These are phyloP conservation scores for Brachionus calyciflorus DNA, from an alignment of 1,140 invertebrate genomes.

Conservation along the genomic window DNA sequence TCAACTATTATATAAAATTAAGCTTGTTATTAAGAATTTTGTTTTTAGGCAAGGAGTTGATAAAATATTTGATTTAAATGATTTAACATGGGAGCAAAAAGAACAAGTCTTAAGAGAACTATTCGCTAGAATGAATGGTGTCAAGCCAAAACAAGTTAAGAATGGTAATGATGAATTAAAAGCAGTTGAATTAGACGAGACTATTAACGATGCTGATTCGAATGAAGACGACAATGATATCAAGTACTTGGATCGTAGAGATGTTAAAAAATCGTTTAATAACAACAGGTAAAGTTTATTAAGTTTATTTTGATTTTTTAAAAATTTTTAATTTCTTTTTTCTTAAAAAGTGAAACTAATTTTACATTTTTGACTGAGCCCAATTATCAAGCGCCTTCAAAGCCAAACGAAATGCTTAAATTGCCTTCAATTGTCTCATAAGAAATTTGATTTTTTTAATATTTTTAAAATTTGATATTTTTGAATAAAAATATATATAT, in stretches of 20 bases:
- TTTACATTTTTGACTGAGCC: slow-evolving; percentile 17
- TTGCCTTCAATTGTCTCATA: slow-evolving; percentile 17
- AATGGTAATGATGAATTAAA: background rate
- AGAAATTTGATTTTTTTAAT: too few relatives aligned
- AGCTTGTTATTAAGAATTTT: background rate
- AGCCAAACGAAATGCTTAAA: background rate
- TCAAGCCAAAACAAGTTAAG: slow-evolving; percentile 31
- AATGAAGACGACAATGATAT: slow-evolving; percentile 30
- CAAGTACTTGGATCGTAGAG: background rate
- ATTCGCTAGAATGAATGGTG: slow-evolving; percentile 59
- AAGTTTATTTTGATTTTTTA: background rate
- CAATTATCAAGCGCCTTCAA: background rate
- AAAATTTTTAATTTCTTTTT: background rate
- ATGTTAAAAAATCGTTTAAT: background rate
- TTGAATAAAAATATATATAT: too few relatives aligned
- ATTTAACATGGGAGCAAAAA: slow-evolving; percentile 61
- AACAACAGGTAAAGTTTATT: background rate
- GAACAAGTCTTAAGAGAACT: slow-evolving; percentile 58
- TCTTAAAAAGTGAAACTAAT: background rate
- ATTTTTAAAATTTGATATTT: too few relatives aligned
- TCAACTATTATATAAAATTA: background rate
- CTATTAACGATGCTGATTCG: slow-evolving; percentile 21
- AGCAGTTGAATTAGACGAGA: background rate
- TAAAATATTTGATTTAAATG: slow-evolving; percentile 56
- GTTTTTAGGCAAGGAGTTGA: slow-evolving; percentile 52